phyloP scores from a whole-genome alignment of 1,140 invertebrate species.

The Laodelphax striatellus region DNA sequence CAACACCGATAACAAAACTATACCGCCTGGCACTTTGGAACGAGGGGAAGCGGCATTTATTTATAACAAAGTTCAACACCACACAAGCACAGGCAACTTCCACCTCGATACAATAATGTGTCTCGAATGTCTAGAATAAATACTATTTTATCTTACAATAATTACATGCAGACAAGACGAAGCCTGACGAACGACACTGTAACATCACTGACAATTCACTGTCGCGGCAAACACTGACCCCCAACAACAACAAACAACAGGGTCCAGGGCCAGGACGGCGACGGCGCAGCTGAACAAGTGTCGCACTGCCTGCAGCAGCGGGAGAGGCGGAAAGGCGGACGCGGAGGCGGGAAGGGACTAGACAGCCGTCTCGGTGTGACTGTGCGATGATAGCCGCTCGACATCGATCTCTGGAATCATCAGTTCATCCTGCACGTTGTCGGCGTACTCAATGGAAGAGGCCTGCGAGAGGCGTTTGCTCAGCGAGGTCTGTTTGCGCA shows the following conservation, averaged over 20 bases:
- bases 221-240: conserved; percentile 7
- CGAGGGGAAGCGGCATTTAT: conserved; percentile 14
- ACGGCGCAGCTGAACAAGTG: too few species aligned
- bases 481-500: conserved; percentile 81
- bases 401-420: conserved; percentile 81
- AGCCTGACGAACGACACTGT: conserved; percentile 4
- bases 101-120: too few species aligned
- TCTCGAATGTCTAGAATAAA: conserved; percentile 12
- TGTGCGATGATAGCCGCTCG: conserved; percentile 78
- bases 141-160: conserved; percentile 23
- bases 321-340: background rate
- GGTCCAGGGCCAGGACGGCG: conserved; percentile 1
- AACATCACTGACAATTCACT: background rate
- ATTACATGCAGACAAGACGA: conserved; percentile 24
- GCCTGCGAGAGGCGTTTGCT: conserved; percentile 80
- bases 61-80: conserved; percentile 19
- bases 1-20: conserved; percentile 22
- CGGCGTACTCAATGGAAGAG: conserved; percentile 83
- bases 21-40: conserved; percentile 14
- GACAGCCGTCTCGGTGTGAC: conserved; percentile 86
- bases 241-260: conserved; percentile 13
- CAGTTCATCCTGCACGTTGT: conserved; percentile 75
- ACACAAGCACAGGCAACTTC: conserved; percentile 12
- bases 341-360: conserved; percentile 34
- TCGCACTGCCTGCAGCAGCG: too few species aligned